Evolutionary conservation across 2,888 invertebrate species (phyloP).

Genomic region (Tetranychus truncatus): DNA sequence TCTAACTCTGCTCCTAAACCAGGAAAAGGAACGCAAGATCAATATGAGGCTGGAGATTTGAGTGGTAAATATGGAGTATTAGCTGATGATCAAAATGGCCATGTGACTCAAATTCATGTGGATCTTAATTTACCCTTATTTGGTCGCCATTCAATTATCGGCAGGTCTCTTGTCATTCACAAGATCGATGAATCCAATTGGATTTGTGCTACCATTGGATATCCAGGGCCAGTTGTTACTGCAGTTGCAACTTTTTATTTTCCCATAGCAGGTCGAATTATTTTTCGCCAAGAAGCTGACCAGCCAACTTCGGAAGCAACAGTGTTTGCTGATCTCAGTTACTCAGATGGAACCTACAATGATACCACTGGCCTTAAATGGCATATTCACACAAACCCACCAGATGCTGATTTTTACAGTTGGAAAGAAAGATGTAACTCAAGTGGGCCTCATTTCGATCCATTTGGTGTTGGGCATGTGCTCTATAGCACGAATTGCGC

Average conservation of each 20-base stretch:
- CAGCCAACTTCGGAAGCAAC: slow-evolving; percentile 67
- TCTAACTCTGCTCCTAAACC: slow-evolving; percentile 27
- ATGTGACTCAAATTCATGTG: slow-evolving; percentile 41
- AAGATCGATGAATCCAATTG: slow-evolving; percentile 28
- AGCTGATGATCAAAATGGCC: slow-evolving; percentile 22
- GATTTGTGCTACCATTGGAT: slow-evolving; percentile 36
- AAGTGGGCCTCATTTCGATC: slow-evolving; percentile 56
- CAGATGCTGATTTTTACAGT: slow-evolving; percentile 71
- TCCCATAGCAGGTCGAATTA: slow-evolving; percentile 64
- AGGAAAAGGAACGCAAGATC: slow-evolving; percentile 59
- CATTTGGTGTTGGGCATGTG: slow-evolving; percentile 44
- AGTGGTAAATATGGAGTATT: slow-evolving; percentile 51
- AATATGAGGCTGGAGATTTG: slow-evolving; percentile 71
- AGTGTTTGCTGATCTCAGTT: slow-evolving; percentile 61
- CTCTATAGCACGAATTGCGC: too few species aligned
- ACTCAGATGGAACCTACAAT: slow-evolving; percentile 55
- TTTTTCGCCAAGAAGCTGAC: slow-evolving; percentile 46
- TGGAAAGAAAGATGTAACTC: slow-evolving; percentile 56
- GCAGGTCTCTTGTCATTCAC: slow-evolving; percentile 58
- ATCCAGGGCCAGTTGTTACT: slow-evolving; percentile 44
- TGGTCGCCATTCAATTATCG: slow-evolving; percentile 56
- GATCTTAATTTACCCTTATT: slow-evolving; percentile 67
- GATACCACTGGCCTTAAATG: slow-evolving; percentile 44
- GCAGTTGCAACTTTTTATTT: slow-evolving; percentile 65
- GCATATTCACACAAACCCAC: slow-evolving; percentile 56